Base-by-base conservation (phyloP, 2,888 invertebrate species). In the Thereva unica region DNA sequence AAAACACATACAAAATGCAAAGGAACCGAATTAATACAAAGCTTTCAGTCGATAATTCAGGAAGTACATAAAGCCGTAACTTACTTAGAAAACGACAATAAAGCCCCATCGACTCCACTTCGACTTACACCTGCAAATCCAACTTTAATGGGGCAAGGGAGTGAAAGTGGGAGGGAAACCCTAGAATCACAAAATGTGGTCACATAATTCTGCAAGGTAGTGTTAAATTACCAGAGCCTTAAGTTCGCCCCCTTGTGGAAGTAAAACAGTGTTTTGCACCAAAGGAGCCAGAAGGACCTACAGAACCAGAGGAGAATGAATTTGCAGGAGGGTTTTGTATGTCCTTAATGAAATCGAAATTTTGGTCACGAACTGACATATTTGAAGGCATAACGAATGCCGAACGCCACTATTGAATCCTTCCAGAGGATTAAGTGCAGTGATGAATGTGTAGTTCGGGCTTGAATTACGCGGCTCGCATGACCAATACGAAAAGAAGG, bases 361-460 rank as follows among this genome's bases (percentile, higher is more conserved):
- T 59, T 59, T 38, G 49, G 59, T 59, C 59, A 59, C 59, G 59
- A 59, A 47, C 59, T 8, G 38, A 10, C 47, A 49, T 49, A 59
- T 59, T 59, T 44, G 37, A 12, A 38, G 12, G 49, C 59, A 59
- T 59, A 59, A 49, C 59, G 49, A 59, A 49, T 40, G 10, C 45
- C 59, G 49, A 59, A 49, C 49, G 10, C 45, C 45, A 12, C 59
- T 59, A 47, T 59, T 59, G 59, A 59, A 59, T 59, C 59, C 59
- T 59, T 59, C 59, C 59, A 59, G 47, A 59, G 59, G 47, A 59
- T 59, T 59, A 47, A 49, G 59, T 59, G 59, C 59, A 59, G 49
- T 59, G 59, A 59, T 59, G 59, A 59, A 59, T 59, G 59, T 59
- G 59, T 59, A 47, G 59, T 59, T 59, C 47, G 12, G 49, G 47